phyloP scores from a whole-genome alignment of 2,113 vertebrate species.

The Pimephales promelas region DNA sequence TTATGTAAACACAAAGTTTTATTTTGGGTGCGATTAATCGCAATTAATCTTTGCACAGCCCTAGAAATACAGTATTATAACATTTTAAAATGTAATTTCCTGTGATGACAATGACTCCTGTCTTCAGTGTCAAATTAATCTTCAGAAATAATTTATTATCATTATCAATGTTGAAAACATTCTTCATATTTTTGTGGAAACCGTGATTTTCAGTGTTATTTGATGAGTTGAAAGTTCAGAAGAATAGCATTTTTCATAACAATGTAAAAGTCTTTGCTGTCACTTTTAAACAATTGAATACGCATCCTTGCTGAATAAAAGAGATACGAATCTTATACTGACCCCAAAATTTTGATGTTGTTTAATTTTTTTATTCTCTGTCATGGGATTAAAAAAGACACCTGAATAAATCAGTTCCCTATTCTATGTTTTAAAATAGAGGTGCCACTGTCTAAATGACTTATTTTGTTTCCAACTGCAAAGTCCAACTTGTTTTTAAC shows the following conservation, averaged over 20 bases:
- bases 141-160: no score
- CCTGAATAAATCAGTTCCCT: not conserved
- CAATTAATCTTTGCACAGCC: no score
- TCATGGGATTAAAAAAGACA: not conserved
- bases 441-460: not conserved
- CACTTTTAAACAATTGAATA: not conserved
- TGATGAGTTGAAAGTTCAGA: no score
- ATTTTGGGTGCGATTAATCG: no score
- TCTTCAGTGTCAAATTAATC: no score
- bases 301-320: not conserved
- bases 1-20: no score
- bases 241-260: not conserved
- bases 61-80: no score
- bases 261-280: not conserved
- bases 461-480: not conserved
- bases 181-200: no score
- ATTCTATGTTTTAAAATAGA: not conserved
- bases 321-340: not conserved
- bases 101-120: no score
- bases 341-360: not conserved
- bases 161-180: no score
- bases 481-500: not conserved
- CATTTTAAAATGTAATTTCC: no score
- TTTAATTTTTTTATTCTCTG: not conserved
- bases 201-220: no score